Evolutionary conservation across 2,888 invertebrate genomes (phyloP), one percentile per base, ranked within the genome.

Genomic region (Abscondita cerata): DNA sequence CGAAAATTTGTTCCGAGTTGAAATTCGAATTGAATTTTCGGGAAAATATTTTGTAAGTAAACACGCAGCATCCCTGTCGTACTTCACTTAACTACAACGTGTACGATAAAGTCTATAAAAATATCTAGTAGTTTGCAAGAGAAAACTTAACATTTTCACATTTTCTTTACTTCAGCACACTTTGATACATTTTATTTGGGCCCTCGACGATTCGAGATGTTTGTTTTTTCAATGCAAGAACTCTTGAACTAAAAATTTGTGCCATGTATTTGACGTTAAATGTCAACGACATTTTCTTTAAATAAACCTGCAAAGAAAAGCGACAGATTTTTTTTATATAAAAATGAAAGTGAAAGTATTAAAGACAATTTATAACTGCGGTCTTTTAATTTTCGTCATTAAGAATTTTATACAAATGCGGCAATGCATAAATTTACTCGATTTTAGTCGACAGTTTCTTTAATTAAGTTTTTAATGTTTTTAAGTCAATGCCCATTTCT

Each of bases 101-200:
- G n/a, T 44, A 18, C 44, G 44, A 18, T 44, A 44, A 44, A 44
- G 44, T 44, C 18, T 44, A 19, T n/a, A 44, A 44, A 44, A 44
- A 44, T 44, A 44, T 44, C 44, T 18, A 6, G 16, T 19, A 44
- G 44, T 44, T 48, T 12, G 54, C 56, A 64, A 61, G 52, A 58
- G 59, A 56, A 25, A 25, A 25, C 6, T 6, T 4, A 57, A 64
- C 56, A 62, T 67, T 67, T 67, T 67, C 67, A 48, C 66, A 64
- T 66, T 64, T 66, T 61, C 59, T 58, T 62, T 62, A 62, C 62
- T 62, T 65, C 67, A 58, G 60, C 59, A 60, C 64, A 67, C 67
- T 65, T 62, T 64, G 67, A 67, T 65, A 67, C 64, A 65, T 67
- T 67, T 65, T 62, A 67, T 64, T 64, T 44, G 62, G 61, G 55